Base-by-base conservation (phyloP, 2,888 invertebrate species). In the Ceramica pisi region DNA sequence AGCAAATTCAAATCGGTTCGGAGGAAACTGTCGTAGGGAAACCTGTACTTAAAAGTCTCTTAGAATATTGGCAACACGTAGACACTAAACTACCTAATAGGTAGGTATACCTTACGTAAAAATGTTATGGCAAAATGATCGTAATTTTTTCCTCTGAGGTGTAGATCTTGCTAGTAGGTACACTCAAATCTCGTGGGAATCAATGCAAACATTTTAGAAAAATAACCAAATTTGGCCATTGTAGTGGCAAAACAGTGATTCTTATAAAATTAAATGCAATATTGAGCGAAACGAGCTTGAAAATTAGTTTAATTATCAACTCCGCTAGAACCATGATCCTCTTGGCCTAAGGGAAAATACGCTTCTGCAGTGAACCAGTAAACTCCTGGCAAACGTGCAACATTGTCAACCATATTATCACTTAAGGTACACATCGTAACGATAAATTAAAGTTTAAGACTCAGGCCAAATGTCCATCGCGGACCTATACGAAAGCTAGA, bases 1-100 rank as follows among this genome's bases (percentile, higher is more conserved):
- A 73, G 26, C 38, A 38, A 74, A 48, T 63, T 55, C 35, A 19
- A 38, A 41, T 55, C 9, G 5, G 26, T 69, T 69, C 23, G n/a
- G 19, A 21, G 35, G 8, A 1, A 7, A 51, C 44, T 5, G 23
- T 35, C 21, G 14, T 26, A 44, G 14, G 16, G 14, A 61, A 63
- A n/a, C 26, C 19, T 55, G 14, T 31, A n/a, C 53, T 21, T 72
- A 19, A 53, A 72, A 14, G 1, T 23, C 2, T 31, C 31, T 16
- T 12, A 9, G 16, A 56, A 48, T 56, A 51, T 9, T 0, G 51
- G 3, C 8, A 51, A 60, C 19, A 51, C 2, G 21, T 5, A 68
- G 21, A 31, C 9, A 53, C 1, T 55, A 1, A 38, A 12, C 19
- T 14, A 14, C 4, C 9, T 41, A n/a, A n/a, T n/a, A n/a, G 41